These are phyloP conservation scores for Ctenopoma kingsleyae DNA, from an alignment of 2,797 vertebrate genomes.

Conservation along the genomic window DNA sequence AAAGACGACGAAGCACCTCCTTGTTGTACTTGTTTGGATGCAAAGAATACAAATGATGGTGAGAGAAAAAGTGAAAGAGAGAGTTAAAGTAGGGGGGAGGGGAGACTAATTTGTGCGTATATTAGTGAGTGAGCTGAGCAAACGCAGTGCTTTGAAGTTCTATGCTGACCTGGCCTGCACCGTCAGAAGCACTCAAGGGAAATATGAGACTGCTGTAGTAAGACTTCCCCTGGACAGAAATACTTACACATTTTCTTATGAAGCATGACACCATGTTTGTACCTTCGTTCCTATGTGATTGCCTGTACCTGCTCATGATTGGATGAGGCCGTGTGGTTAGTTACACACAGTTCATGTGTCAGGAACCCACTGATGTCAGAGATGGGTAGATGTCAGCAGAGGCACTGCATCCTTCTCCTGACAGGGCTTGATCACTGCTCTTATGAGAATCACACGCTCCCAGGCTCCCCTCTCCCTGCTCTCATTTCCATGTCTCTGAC, in stretches of 20 bases:
- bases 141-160: constrained; percentile 54
- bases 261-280: constrained; percentile 44
- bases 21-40: constrained; percentile 34
- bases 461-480: constrained; percentile 64
- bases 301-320: constrained; percentile 15
- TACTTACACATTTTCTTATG: constrained; percentile 23
- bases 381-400: constrained; percentile 62
- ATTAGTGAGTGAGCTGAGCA: constrained; percentile 20
- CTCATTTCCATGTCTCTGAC: constrained; percentile 79
- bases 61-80: constrained; percentile 17
- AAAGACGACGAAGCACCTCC: constrained; percentile 67
- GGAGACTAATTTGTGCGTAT: constrained; percentile 6
- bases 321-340: constrained; percentile 33
- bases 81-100: constrained; percentile 2
- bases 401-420: constrained; percentile 64
- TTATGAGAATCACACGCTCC: constrained; percentile 71
- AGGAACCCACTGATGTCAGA: constrained; percentile 58
- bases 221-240: constrained; percentile 35
- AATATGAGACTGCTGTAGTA: constrained; percentile 26
- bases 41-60: constrained; percentile 64
- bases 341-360: constrained; percentile 38
- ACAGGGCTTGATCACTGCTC: constrained; percentile 81
- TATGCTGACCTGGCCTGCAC: constrained; percentile 48
- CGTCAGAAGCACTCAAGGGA: constrained; percentile 23
- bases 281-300: constrained; percentile 22